Conservation (phyloP, 2,113 vertebrate species). For the Ariopsis seemanni region DNA sequence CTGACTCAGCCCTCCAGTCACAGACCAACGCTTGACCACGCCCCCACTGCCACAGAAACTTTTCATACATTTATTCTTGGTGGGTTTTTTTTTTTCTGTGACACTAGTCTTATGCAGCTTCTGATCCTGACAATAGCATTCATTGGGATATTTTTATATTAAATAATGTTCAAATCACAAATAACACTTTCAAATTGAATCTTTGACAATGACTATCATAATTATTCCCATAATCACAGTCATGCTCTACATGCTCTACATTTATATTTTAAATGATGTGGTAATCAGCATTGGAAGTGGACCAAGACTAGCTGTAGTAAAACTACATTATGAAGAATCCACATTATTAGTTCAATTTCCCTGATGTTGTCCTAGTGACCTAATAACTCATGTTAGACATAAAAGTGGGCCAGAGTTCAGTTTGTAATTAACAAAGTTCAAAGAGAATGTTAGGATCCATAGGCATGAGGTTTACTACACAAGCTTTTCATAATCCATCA, state of each 20-base stretch:
- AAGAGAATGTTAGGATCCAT: background rate
- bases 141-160: background rate
- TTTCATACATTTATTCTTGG: background rate
- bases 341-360: background rate
- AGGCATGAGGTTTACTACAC: background rate
- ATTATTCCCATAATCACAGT: background rate
- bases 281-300: background rate
- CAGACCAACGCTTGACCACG: no score
- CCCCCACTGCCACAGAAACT: no score
- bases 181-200: background rate
- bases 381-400: conserved; percentile 57
- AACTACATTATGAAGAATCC: background rate
- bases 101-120: background rate
- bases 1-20: no score
- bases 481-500: background rate
- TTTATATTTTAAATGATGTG: background rate
- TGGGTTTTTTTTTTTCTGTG: no score
- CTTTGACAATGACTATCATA: background rate
- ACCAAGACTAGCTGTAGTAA: background rate
- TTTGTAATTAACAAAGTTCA: background rate
- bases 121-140: background rate
- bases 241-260: no score
- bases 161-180: background rate
- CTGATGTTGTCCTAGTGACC: conserved; percentile 47
- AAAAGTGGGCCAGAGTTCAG: conserved; percentile 63